Base-by-base conservation (phyloP, 2,888 invertebrate genomes). In the Endotricha flammealis region DNA sequence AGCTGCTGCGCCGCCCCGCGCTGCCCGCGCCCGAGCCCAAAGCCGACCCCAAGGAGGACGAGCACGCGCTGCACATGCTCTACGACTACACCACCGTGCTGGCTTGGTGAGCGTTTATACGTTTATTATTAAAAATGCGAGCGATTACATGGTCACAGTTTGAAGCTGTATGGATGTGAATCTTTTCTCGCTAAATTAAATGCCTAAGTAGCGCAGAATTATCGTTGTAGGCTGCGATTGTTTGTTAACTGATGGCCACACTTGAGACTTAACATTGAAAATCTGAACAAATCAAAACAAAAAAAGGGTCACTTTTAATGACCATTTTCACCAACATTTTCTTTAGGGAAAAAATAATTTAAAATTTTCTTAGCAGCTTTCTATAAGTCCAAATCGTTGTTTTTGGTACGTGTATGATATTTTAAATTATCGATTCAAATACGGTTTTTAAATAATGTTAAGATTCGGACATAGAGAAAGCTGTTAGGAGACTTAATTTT, bases 41-140 rank as follows among this genome's bases (percentile, higher is more conserved):
- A 57, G 91, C 90, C 41, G 92, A 92, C 55, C 88, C 93, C 36
- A 90, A 92, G 13, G 95, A 95, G 55, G 95, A 96, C 67, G 93
- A 93, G 66, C 91, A 91, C 55, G 90, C 92, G 38, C 88, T 94
- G 48, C 92, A 94, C 53, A 90, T 93, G 82, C 89, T 98, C 11
- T 97, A 97, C 78, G 96, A 97, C 80, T 96, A 96, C 83, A 90
- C 94, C 51, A 91, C 92, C 55, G 89, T 95, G 52, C 90, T 94
- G 67, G 93, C 93, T 27, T 96, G 96, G 96, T 94, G 66, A 88
- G 90, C 85, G 7, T 7, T 2, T 13, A 14, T 27, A 35, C 32
- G 22, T 11, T 24, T 9, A 24, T n/a, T 8, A 2, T 7, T 7
- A 30, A 27, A 12, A 6, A 13, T 29, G 35, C 35, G 35, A 22